Conservation (phyloP, 2,797 vertebrate genomes). For the Fundulus diaphanus region DNA sequence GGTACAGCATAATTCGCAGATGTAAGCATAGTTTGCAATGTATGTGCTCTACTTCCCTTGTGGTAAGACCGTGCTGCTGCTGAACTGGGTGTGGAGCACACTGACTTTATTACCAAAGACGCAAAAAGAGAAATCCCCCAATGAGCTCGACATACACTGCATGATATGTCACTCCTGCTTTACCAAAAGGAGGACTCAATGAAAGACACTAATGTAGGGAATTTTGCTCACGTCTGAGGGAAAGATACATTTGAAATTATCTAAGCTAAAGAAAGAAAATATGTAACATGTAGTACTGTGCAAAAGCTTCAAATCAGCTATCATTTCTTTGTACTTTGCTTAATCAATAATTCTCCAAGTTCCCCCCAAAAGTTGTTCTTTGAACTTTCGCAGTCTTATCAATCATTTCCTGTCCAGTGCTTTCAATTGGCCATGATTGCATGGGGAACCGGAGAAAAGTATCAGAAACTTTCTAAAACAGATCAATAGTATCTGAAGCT, state of each 20-base stretch:
- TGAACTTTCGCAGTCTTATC: background rate
- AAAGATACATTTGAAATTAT: background rate
- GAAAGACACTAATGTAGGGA: background rate
- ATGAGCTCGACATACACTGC: slow-evolving; percentile 27
- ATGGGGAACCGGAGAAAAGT: background rate
- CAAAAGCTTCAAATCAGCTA: background rate
- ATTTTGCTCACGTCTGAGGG: background rate
- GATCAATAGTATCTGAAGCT: background rate
- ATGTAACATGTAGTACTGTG: background rate
- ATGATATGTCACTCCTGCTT: slow-evolving; percentile 3
- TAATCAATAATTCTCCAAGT: background rate
- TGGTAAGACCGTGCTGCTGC: slow-evolving; percentile 59
- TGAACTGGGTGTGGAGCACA: slow-evolving; percentile 58
- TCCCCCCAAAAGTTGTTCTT: background rate
- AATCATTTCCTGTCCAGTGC: background rate
- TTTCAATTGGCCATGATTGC: background rate
- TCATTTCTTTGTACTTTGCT: background rate
- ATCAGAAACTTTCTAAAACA: background rate
- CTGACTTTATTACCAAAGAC: slow-evolving; percentile 58
- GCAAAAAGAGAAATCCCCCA: slow-evolving; percentile 41
- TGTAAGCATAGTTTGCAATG: slow-evolving; percentile 58
- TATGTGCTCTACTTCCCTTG: slow-evolving; percentile 64
- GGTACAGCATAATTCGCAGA: slow-evolving; percentile 31
- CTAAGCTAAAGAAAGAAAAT: background rate
- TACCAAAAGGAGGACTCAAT: slow-evolving; percentile 12